Conservation (phyloP, 1,140 invertebrate species). For the Euglossa dilemma region DNA sequence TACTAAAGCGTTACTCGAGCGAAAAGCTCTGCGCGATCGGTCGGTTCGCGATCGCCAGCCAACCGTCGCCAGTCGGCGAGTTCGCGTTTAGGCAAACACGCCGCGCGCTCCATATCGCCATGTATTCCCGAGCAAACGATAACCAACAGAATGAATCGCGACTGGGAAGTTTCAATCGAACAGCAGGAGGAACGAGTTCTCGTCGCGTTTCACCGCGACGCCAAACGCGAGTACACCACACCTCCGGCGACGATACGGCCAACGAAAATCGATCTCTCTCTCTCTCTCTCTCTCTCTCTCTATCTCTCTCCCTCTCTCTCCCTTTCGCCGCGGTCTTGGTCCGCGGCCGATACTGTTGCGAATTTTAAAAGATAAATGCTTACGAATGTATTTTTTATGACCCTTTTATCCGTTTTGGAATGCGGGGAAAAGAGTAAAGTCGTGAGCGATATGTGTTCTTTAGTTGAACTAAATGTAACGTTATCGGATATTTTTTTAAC, state of each 20-base stretch:
- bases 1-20: background rate
- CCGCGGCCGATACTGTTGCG: slow-evolving; percentile 41
- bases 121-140: background rate
- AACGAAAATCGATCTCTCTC: slow-evolving; percentile 31
- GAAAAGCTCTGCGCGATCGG: background rate
- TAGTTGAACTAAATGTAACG: slow-evolving; percentile 48
- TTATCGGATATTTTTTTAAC: slow-evolving; percentile 55
- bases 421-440: slow-evolving; percentile 35
- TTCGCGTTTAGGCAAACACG: too few species aligned
- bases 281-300: too few species aligned
- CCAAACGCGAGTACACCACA: background rate
- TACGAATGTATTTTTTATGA: slow-evolving; percentile 71
- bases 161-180: too few species aligned
- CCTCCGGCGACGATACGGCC: slow-evolving; percentile 24
- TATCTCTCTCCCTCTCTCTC: background rate
- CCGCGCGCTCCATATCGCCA: too few species aligned
- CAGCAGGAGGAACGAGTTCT: background rate
- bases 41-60: background rate
- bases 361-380: slow-evolving; percentile 66
- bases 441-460: slow-evolving; percentile 46
- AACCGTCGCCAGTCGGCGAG: too few species aligned
- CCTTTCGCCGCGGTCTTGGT: background rate
- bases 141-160: background rate
- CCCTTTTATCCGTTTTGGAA: slow-evolving; percentile 61
- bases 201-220: slow-evolving; percentile 21